A percentile compares a stretch with the other conserved stretches of the same genome.
Conservation (phyloP, 2,888 invertebrate species). For the Mechanitis messenoides region DNA sequence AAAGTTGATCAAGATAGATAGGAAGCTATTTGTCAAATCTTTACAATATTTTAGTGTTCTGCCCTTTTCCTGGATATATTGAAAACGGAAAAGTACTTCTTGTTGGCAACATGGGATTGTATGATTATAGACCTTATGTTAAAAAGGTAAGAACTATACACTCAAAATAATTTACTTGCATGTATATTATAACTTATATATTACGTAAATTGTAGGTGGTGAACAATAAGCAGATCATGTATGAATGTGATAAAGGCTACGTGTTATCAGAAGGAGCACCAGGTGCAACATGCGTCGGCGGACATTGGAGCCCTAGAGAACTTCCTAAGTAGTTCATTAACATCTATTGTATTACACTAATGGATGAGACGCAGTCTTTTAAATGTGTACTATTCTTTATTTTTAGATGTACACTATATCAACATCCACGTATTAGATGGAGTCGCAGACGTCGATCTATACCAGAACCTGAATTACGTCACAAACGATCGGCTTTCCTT, state of each 20-base stretch:
- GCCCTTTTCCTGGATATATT: conserved; percentile 94
- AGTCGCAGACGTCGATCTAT: conserved; percentile 81
- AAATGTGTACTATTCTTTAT: not conserved
- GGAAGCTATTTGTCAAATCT: not conserved
- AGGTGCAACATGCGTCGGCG: conserved; percentile 96
- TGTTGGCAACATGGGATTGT: conserved; percentile 96
- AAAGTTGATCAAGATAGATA: no score
- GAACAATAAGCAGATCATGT: conserved; percentile 96
- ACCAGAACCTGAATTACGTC: conserved; percentile 57
- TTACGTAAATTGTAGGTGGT: conserved; percentile 68
- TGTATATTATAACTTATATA: not conserved
- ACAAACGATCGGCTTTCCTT: conserved; percentile 58
- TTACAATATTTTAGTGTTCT: conserved; percentile 80
- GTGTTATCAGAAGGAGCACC: conserved; percentile 91
- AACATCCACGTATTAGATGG: conserved; percentile 91
- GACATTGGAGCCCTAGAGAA: conserved; percentile 93
- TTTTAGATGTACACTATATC: conserved; percentile 85
- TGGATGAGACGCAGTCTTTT: not conserved
- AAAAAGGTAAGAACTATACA: conserved; percentile 78
- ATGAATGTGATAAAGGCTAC: conserved; percentile 95
- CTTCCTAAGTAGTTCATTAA: conserved; percentile 79
- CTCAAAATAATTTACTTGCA: no score
- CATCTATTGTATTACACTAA: not conserved
- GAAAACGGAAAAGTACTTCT: conserved; percentile 92
- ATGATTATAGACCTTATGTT: conserved; percentile 96